Percentiles rank a stretch among this genome's conserved stretches.
These are phyloP conservation scores for Darevskia mixta DNA, from an alignment of 2,797 vertebrate genomes.

Conservation along the genomic window DNA sequence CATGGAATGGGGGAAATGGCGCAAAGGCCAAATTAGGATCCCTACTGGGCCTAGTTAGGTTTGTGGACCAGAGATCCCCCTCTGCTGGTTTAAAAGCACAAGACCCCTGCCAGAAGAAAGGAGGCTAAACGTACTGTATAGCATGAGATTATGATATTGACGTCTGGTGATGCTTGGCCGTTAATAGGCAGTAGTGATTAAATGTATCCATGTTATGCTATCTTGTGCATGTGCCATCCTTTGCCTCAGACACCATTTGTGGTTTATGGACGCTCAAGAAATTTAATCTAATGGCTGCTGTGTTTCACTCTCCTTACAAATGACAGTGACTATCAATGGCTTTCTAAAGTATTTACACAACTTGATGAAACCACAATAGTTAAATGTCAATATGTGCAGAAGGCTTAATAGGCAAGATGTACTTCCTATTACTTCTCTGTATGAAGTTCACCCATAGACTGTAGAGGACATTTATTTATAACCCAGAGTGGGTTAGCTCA, in stretches of 20 bases:
- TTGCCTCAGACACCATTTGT: slow-evolving; percentile 49
- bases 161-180: not conserved
- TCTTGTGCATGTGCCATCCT: slow-evolving; percentile 34
- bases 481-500: slow-evolving; percentile 26
- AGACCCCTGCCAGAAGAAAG: not conserved
- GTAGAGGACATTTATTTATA: slow-evolving; percentile 41
- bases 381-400: slow-evolving; percentile 64
- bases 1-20: no score
- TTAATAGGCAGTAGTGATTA: slow-evolving; percentile 1
- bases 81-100: not conserved
- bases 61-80: no score
- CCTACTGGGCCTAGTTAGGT: no score
- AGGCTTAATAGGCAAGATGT: slow-evolving; percentile 46
- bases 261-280: slow-evolving; percentile 64
- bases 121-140: not conserved
- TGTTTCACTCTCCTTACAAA: slow-evolving; percentile 65
- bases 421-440: slow-evolving; percentile 23
- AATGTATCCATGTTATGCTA: not conserved
- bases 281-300: slow-evolving; percentile 58
- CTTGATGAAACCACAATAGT: slow-evolving; percentile 68
- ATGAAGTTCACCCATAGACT: slow-evolving; percentile 52
- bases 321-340: slow-evolving; percentile 60
- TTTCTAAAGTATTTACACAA: slow-evolving; percentile 67
- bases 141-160: no score
- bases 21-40: no score